Percentiles rank a stretch among this genome's conserved stretches.
These are phyloP conservation scores for Melinopterus prodromus DNA, from an alignment of 2,888 invertebrate genomes.

Conservation along the genomic window DNA sequence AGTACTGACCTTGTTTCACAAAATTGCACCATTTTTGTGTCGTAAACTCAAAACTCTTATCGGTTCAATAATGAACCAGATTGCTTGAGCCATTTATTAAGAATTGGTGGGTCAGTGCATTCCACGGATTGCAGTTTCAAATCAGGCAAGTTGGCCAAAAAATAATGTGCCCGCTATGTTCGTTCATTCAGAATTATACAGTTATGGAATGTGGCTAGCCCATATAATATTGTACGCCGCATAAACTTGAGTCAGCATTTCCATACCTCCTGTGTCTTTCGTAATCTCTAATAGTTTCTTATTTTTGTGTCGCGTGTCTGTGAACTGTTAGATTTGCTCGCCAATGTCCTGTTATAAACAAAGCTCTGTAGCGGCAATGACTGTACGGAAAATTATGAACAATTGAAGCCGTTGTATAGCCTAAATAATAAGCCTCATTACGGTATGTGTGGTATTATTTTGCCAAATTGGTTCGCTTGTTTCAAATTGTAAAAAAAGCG, in stretches of 20 bases:
- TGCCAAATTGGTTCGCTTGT: neutral
- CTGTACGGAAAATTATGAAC: neutral
- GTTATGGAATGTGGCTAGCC: constrained; percentile 4
- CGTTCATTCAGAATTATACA: neutral
- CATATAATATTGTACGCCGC: neutral
- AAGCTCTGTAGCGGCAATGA: neutral
- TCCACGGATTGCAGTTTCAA: neutral
- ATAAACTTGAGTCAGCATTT: neutral
- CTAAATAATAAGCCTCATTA: neutral
- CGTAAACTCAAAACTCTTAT: too few species aligned
- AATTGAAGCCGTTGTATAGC: neutral
- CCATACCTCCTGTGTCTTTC: neutral
- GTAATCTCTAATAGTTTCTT: neutral
- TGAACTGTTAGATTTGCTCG: neutral
- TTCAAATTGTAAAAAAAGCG: neutral
- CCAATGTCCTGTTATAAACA: neutral
- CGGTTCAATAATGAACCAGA: too few species aligned
- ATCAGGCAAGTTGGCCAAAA: neutral
- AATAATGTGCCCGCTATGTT: neutral
- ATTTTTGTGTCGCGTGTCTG: neutral
- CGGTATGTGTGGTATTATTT: neutral
- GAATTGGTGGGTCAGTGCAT: neutral
- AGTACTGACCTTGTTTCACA: too few species aligned
- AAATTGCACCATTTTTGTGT: too few species aligned
- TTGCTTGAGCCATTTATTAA: too few species aligned